Percentiles rank a stretch among this genome's conserved stretches.
These are phyloP conservation scores for Callinectes sapidus DNA, from an alignment of 2,888 invertebrate genomes.

Conservation along the genomic window DNA sequence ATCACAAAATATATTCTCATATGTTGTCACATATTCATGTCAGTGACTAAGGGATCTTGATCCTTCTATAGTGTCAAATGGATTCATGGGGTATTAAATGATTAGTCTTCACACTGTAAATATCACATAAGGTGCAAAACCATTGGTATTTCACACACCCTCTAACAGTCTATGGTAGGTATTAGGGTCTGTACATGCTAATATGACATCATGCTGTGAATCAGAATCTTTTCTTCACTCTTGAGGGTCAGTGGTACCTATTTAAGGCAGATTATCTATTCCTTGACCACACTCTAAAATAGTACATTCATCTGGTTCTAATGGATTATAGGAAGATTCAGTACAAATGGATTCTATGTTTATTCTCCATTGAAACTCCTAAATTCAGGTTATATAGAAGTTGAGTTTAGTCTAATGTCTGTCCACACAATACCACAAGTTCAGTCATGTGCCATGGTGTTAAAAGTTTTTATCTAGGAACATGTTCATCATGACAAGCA, in stretches of 20 bases:
- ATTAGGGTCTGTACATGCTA: not conserved
- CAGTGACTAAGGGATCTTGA: not conserved
- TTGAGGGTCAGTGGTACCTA: not conserved
- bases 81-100: not conserved
- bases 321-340: not conserved
- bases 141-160: too few species aligned
- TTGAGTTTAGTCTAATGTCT: too few species aligned
- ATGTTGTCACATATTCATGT: too few species aligned
- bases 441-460: not conserved
- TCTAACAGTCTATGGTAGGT: too few species aligned
- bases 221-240: not conserved
- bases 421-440: not conserved
- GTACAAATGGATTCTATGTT: not conserved
- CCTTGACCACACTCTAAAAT: not conserved
- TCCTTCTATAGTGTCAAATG: not conserved
- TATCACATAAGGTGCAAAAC: not conserved
- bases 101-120: not conserved
- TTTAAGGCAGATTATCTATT: not conserved
- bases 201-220: not conserved
- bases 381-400: too few species aligned
- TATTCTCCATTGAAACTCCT: not conserved
- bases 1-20: not conserved
- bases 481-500: not conserved
- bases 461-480: not conserved
- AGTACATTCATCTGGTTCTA: not conserved